A percentile compares a stretch with the other conserved stretches of the same genome.
Conservation (phyloP, 1,140 invertebrate genomes). For the Ceratina japonica region DNA sequence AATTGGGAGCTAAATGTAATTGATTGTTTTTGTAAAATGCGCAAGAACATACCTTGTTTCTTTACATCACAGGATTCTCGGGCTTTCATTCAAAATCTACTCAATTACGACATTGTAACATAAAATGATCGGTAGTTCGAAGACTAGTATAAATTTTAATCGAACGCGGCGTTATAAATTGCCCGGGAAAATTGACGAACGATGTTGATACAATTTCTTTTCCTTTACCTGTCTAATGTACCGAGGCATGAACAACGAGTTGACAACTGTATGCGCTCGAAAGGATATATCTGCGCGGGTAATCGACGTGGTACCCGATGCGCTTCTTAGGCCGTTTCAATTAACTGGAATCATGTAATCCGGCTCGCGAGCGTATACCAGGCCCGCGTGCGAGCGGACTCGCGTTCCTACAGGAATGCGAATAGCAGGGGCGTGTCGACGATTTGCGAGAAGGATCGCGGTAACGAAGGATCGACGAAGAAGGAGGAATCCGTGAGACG, state of each 20-base stretch:
- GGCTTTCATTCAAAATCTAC: too few relatives aligned
- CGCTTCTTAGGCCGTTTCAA: conserved; percentile 65
- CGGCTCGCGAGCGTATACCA: conserved; percentile 54
- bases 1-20: too few relatives aligned
- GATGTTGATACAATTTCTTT: background rate
- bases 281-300: conserved; percentile 36
- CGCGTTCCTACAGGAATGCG: conserved; percentile 69
- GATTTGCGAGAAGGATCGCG: conserved; percentile 62
- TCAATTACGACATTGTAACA: too few relatives aligned
- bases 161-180: too few relatives aligned
- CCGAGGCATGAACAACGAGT: background rate
- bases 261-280: conserved; percentile 24
- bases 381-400: conserved; percentile 27
- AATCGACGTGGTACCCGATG: conserved; percentile 41
- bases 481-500: conserved; percentile 10
- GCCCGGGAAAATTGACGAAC: too few relatives aligned
- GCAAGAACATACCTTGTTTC: too few relatives aligned
- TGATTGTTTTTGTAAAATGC: too few relatives aligned
- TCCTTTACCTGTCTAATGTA: background rate
- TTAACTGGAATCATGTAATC: conserved; percentile 70
- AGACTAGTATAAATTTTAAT: too few relatives aligned
- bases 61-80: too few relatives aligned
- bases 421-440: conserved; percentile 70
- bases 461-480: conserved; percentile 15
- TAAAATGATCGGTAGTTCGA: too few relatives aligned